Evolutionary conservation across 2,888 invertebrate genomes (phyloP), one percentile per base, ranked within the genome.

Genomic region (Melipona beecheii): DNA sequence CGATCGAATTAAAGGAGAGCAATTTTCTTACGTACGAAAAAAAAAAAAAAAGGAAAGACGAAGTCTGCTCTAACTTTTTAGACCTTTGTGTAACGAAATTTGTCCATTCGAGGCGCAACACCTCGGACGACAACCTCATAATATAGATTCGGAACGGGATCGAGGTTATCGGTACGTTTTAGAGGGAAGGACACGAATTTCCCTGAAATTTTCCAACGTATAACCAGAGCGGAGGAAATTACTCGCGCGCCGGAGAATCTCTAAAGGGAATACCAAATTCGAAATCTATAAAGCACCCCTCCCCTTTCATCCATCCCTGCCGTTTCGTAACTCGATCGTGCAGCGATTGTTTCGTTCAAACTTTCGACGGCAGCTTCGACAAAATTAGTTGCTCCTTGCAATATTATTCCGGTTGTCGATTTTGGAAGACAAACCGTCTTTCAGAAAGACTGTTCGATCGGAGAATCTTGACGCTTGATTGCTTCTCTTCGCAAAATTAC

Each of bases 371-470:
- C 17, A 75, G 43, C 72, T 52, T 69, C 36, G 1, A 19, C 13
- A 69, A 81, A 81, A 83, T 76, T 81, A 81, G 64, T 73, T 49
- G 49, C 31, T 52, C 43, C 11, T 43, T 17, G 24, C 64, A 64
- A 81, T 66, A 21, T 62, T 50, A 27, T 17, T 19, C 15, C 4
- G n/a, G 24, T 49, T 68, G 50, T 49, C 54, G 52, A 49, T 36
- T 68, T 24, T 15, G 17, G 21, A 4, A 24, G 24, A 21, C 17
- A 58, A 24, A 50, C 11, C 9, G 1, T 43, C 31, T 43, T 43
- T 9, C 31, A 9, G 31, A 50, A 69, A 62, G 52, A 54, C n/a
- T 11, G 66, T 65, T 19, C 27, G 1, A 21, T 17, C 19, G n/a
- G 31, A 58, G n/a, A 81, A 58, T 52, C 78, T 64, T 36, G 36